phyloP scores from a whole-genome alignment of 2,113 vertebrate species.

The Dinomys branickii region DNA sequence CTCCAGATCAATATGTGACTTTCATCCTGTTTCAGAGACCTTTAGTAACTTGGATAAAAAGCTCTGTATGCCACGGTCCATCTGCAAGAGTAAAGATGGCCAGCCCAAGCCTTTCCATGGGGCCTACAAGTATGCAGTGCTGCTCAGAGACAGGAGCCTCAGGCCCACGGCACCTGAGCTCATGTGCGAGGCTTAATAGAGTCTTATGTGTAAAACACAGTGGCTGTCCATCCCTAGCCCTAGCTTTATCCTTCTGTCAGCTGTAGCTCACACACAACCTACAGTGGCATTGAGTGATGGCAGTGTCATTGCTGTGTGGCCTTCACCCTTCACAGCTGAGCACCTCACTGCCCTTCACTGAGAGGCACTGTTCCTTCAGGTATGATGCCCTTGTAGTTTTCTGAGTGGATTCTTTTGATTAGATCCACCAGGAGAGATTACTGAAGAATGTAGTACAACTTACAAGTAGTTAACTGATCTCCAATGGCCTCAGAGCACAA shows the following conservation, averaged over 20 bases:
- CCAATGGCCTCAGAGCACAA: conserved; percentile 22
- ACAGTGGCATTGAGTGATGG: not conserved
- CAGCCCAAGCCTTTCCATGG: not conserved
- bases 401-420: conserved; percentile 63
- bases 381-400: not conserved
- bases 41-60: not conserved
- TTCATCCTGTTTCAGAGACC: not conserved
- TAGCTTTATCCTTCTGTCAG: not conserved
- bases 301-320: not conserved
- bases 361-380: not conserved
- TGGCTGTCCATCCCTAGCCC: not conserved
- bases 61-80: fast-evolving
- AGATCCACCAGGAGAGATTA: conserved; percentile 52
- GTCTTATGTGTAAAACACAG: conserved; percentile 28
- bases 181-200: not conserved
- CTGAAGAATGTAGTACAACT: not conserved
- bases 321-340: not conserved
- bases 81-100: not conserved
- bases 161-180: not conserved
- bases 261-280: not conserved
- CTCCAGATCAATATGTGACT: not conserved
- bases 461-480: conserved; percentile 45
- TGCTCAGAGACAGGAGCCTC: not conserved
- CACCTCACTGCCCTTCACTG: not conserved
- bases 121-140: not conserved